Evolutionary conservation across 2,888 invertebrate species (phyloP), one percentile per base, ranked within the genome.

Genomic region (Smittia aterrima): DNA sequence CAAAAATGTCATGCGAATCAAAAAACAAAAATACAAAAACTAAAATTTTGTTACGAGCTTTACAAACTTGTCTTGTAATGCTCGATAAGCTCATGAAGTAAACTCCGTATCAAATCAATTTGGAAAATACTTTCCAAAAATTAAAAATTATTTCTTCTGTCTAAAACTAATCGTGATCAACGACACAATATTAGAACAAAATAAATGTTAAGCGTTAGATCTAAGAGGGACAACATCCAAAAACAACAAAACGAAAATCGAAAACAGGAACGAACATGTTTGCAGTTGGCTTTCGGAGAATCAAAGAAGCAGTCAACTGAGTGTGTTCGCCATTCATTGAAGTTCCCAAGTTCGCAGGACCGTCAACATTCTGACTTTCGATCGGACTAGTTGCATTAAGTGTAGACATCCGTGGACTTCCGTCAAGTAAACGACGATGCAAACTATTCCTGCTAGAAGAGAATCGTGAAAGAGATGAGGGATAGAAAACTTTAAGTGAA

Each of bases 261-360:
- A 75, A 75, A 71, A 75, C 74, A 72, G 76, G 47, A 47, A 83
- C 83, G 81, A 82, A 83, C 83, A 82, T 81, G 79, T 81, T 83
- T 79, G 82, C 79, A 80, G 83, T 83, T 78, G 83, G 83, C 77
- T 83, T 81, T 77, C 83, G 80, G 76, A 83, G 81, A 74, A 81
- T 80, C 78, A 83, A 81, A 32, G 77, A 76, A 74, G 82, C 80
- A 75, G 83, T 64, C 41, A 68, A 71, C 66, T 66, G 38, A 20
- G 38, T 20, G 53, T 72, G 66, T 47, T 53, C 53, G 47, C 73
- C 74, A 27, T 62, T 68, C 24, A 58, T 74, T 40, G 47, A 25
- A 58, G 71, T 62, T 4, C 75, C 75, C 20, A 40, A 27, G 66
- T 80, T 80, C 68, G 79, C 78, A 25, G 41, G 18, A 9, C 32